Percentiles rank a stretch among this genome's conserved stretches.
Evolutionary conservation across 2,113 vertebrate genomes (phyloP).

Genomic region (Falco punctatus): DNA sequence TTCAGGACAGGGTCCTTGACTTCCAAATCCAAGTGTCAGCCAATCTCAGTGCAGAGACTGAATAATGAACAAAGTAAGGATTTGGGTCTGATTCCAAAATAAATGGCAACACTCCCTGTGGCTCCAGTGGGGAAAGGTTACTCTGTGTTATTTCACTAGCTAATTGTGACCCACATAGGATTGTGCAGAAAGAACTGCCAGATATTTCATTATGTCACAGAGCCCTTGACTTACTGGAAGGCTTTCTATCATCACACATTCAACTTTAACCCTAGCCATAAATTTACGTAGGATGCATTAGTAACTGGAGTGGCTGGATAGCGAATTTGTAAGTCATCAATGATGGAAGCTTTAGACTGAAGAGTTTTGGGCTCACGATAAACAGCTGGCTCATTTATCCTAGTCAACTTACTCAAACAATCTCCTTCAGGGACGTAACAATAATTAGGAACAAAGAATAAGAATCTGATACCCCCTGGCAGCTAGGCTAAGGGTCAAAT

Average conservation of each 20-base stretch:
- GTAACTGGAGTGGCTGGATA: neutral
- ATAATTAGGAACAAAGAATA: neutral
- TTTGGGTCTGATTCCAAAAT: neutral
- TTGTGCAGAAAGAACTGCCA: neutral
- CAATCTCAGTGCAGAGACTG: neutral
- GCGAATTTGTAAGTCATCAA: neutral
- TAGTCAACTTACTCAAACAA: neutral
- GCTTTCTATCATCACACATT: neutral
- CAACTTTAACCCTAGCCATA: neutral
- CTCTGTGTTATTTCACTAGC: neutral
- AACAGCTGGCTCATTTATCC: neutral
- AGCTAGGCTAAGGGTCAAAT: neutral
- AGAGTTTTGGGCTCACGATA: neutral
- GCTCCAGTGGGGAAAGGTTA: neutral
- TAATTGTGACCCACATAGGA: neutral
- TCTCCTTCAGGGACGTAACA: neutral
- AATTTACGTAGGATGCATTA: neutral
- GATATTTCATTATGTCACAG: neutral
- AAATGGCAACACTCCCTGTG: neutral
- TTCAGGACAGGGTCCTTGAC: neutral
- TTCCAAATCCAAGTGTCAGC: neutral
- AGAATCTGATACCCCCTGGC: neutral
- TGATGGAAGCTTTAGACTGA: neutral
- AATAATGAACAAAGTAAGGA: neutral
- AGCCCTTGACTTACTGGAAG: neutral